Base-by-base conservation (phyloP, 2,888 invertebrate genomes). In the Eristalinus sepulchralis region DNA sequence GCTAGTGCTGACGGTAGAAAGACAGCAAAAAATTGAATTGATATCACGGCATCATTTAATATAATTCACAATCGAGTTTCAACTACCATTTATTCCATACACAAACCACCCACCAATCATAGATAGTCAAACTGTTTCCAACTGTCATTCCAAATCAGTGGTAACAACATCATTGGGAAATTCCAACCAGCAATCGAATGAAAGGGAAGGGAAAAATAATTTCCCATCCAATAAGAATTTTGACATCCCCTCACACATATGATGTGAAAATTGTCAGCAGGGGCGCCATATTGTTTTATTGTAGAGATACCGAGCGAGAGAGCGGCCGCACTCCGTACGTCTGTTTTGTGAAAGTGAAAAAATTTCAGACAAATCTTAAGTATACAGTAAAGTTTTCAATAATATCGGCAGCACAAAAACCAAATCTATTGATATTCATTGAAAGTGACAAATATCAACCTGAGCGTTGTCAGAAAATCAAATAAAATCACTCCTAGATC, bases 261-360 rank as follows among this genome's bases (percentile, higher is more conserved):
- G 85, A 82, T 73, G 70, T 72, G 78, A 78, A 83, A 86, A 83
- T 79, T 83, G 73, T 73, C 86, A 83, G 71, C 82, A 73, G 64
- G 62, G 83, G 83, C 83, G 86, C 86, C 86, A 86, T 86, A 83
- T 86, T 86, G 83, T 78, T 86, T 86, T 83, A 86, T 86, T 86
- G 83, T 83, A 86, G 86, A 86, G 86, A 83, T 86, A 86, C 86
- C 82, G 82, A 86, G 86, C 83, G 86, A 86, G 83, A 83, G 86
- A 83, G 73, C 71, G 86, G 86, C 78, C 83, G 83, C 83, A 86
- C 71, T 83, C 47, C 70, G 83, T 75, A 64, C 57, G 78, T 66
- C 83, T 71, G 75, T 75, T 73, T 73, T 79, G 86, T 86, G 86
- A 86, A 86, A 86, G 78, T 83, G 78, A 75, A 82, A 75, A 82